A percentile compares a stretch with the other conserved stretches of the same genome.
Evolutionary conservation across 2,113 vertebrate species (phyloP).

Genomic region (Bos taurus): DNA sequence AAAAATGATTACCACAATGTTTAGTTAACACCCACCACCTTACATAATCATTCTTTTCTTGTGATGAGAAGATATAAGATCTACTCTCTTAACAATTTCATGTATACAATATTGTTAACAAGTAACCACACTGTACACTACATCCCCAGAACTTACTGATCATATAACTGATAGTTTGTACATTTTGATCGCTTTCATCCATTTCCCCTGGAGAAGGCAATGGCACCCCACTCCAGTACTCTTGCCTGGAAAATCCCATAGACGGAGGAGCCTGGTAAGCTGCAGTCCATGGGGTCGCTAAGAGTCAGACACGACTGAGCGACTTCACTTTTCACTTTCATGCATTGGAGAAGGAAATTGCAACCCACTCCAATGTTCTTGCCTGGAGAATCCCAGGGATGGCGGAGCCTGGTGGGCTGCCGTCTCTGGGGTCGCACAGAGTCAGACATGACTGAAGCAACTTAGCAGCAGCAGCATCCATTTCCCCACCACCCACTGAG

Average conservation of each 20-base stretch:
- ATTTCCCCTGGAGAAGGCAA: not conserved
- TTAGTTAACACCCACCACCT: not conserved
- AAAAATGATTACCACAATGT: not conserved
- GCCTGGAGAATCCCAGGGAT: too few species aligned
- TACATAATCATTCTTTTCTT: not conserved
- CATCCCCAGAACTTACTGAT: not conserved
- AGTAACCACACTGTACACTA: not conserved
- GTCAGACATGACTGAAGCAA: too few species aligned
- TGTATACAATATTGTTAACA: not conserved
- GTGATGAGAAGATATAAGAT: not conserved
- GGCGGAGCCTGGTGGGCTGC: too few species aligned
- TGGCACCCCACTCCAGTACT: too few species aligned
- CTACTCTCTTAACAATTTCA: not conserved
- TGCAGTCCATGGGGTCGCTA: too few species aligned
- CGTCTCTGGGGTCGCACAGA: too few species aligned
- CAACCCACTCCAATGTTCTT: too few species aligned
- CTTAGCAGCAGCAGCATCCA: not conserved
- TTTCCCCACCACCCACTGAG: not conserved
- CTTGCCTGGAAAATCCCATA: too few species aligned
- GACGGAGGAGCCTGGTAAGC: too few species aligned
- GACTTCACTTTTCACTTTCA: too few species aligned
- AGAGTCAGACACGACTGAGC: too few species aligned
- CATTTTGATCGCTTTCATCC: not conserved
- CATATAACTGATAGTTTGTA: not conserved
- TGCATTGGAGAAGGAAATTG: too few species aligned